These are phyloP conservation scores for Centropus unirufus DNA, from an alignment of 2,113 vertebrate species.

Conservation along the genomic window DNA sequence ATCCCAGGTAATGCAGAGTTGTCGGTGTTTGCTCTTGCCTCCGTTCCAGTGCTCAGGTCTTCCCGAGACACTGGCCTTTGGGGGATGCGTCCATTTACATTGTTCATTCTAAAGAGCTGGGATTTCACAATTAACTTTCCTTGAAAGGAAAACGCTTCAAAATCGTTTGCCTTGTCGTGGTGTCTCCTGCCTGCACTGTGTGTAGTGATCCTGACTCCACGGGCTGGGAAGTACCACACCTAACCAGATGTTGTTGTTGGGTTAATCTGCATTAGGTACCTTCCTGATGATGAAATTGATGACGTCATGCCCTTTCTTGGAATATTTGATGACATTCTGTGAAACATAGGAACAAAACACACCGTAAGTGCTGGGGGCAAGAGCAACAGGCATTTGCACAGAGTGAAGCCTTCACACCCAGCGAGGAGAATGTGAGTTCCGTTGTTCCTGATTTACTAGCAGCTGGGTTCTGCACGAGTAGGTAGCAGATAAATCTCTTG, in stretches of 20 bases:
- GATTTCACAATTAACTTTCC: background rate
- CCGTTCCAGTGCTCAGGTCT: background rate
- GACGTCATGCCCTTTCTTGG: constrained; percentile 85
- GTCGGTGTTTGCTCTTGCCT: background rate
- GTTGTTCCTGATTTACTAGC: background rate
- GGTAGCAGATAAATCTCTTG: background rate
- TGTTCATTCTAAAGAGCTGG: background rate
- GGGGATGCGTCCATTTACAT: background rate
- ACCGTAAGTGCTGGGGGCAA: background rate
- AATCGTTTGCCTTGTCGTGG: background rate
- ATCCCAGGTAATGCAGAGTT: constrained; percentile 68
- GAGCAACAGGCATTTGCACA: background rate
- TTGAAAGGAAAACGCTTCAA: background rate
- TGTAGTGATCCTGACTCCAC: background rate
- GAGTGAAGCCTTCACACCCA: background rate
- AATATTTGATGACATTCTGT: constrained; percentile 95
- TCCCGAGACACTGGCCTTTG: background rate
- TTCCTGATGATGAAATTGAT: constrained; percentile 69
- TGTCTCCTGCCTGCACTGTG: background rate
- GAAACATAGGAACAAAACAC: constrained; percentile 38
- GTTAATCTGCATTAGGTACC: constrained; percentile 60
- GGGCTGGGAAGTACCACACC: background rate
- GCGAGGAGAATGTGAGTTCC: constrained; percentile 16
- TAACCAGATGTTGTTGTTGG: constrained; percentile 32
- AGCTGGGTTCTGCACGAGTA: background rate